These are phyloP conservation scores for Magallana gigas DNA, from an alignment of 1,140 invertebrate species.

Conservation along the genomic window DNA sequence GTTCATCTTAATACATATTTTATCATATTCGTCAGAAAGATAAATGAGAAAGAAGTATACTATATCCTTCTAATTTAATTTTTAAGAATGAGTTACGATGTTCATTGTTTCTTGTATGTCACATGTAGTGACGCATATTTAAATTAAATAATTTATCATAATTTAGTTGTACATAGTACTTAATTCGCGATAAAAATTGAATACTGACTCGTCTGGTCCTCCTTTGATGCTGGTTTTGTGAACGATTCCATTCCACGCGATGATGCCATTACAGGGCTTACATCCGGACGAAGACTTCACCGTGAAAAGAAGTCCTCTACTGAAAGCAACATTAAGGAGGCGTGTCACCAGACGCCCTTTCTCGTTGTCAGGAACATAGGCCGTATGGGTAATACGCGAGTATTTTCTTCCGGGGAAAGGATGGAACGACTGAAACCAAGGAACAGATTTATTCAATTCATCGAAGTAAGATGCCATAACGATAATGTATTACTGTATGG, in stretches of 20 bases:
- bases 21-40: no score
- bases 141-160: no score
- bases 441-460: neutral
- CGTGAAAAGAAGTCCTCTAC: neutral
- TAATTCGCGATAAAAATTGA: no score
- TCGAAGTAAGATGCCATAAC: no score
- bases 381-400: neutral
- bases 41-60: no score
- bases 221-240: neutral
- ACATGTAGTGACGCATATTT: no score
- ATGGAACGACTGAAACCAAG: neutral
- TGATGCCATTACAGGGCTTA: neutral
- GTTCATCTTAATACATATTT: no score
- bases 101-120: no score
- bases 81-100: no score
- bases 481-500: no score
- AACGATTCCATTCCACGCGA: neutral
- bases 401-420: neutral
- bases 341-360: neutral
- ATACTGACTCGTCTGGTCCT: neutral
- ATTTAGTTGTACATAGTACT: no score
- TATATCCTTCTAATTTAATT: no score
- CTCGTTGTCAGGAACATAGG: neutral
- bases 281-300: neutral
- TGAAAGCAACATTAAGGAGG: conserved; percentile 5